phyloP scores from a whole-genome alignment of 2,113 vertebrate genomes.

The Toxotes jaculatrix region DNA sequence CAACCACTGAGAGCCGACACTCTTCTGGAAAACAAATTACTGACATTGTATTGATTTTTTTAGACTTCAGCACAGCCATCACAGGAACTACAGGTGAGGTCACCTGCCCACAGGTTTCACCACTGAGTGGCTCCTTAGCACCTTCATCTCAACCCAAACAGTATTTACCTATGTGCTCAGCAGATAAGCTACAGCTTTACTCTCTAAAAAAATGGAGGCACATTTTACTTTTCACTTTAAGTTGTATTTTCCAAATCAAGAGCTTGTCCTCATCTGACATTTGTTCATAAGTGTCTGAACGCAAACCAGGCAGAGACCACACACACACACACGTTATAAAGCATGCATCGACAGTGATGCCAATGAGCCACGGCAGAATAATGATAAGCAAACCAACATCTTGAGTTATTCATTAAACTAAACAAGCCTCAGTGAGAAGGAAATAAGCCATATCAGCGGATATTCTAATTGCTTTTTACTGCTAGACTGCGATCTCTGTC shows the following conservation, averaged over 20 bases:
- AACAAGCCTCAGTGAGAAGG: background rate
- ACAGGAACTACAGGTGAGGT: too few relatives aligned
- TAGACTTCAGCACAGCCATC: too few relatives aligned
- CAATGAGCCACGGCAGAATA: conserved; percentile 14
- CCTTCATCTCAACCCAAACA: background rate
- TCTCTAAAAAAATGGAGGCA: too few relatives aligned
- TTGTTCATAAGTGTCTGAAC: background rate
- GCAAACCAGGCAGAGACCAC: conserved; percentile 7
- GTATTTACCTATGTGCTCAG: too few relatives aligned
- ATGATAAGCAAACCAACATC: conserved; percentile 3
- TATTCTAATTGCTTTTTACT: conserved; percentile 37
- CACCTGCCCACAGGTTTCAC: too few relatives aligned
- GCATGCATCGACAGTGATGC: background rate
- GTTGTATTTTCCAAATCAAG: background rate
- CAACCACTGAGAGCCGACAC: too few relatives aligned
- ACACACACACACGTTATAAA: background rate
- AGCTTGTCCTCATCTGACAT: conserved; percentile 10
- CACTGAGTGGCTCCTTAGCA: too few relatives aligned
- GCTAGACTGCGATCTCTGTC: conserved; percentile 7
- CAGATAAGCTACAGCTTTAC: background rate
- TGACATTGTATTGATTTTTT: too few relatives aligned
- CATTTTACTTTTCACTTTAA: background rate
- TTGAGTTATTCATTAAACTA: conserved; percentile 33
- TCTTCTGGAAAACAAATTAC: too few relatives aligned
- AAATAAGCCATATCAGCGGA: conserved; percentile 12